These are phyloP conservation scores for Babylonia areolata DNA, from an alignment of 1,140 invertebrate genomes.

Conservation along the genomic window DNA sequence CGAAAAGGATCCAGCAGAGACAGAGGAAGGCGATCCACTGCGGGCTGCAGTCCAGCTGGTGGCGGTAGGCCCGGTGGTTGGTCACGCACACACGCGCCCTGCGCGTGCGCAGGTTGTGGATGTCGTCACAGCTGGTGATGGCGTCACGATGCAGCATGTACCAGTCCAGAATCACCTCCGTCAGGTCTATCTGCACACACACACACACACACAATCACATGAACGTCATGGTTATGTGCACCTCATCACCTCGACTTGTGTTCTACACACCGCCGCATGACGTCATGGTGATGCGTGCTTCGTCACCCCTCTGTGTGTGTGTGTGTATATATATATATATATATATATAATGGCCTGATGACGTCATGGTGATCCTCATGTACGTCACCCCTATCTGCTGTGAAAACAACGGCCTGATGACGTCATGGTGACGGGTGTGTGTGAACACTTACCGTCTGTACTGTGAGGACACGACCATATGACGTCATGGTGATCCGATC, in stretches of 20 bases:
- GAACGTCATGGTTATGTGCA: background rate
- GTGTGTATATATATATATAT: too few species aligned
- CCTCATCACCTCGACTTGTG: background rate
- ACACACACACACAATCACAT: background rate
- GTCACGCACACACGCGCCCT: constrained; percentile 56
- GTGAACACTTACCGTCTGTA: too few species aligned
- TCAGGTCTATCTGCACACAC: constrained; percentile 52
- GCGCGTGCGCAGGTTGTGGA: constrained; percentile 56
- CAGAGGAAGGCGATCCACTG: constrained; percentile 60
- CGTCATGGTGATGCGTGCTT: too few species aligned
- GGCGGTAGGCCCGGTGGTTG: constrained; percentile 56
- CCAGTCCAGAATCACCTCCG: constrained; percentile 56
- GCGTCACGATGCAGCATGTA: constrained; percentile 56
- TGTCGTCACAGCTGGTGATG: constrained; percentile 62
- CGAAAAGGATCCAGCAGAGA: constrained; percentile 58
- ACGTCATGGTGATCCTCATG: too few species aligned
- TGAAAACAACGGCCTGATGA: too few species aligned
- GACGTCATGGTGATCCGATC: too few species aligned
- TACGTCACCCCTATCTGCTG: too few species aligned
- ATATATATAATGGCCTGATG: too few species aligned
- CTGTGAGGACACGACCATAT: too few species aligned
- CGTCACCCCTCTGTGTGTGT: too few species aligned
- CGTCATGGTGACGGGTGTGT: too few species aligned
- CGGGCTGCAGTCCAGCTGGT: constrained; percentile 59
- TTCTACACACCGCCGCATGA: background rate